Conservation (phyloP, 2,113 vertebrate genomes). For the Cinclus mexicanus region DNA sequence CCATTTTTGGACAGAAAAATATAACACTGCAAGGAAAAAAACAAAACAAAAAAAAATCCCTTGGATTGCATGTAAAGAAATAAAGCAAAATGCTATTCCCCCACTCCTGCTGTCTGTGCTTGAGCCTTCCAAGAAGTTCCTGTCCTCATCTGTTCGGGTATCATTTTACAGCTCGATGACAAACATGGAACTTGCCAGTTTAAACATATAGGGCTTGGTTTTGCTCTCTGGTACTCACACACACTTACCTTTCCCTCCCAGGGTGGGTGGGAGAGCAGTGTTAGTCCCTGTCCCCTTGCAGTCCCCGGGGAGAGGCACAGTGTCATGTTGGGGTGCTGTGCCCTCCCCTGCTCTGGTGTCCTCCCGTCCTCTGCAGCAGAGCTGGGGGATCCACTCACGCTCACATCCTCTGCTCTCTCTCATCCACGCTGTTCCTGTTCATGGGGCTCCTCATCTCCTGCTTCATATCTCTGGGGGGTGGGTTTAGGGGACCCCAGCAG, state of each 20-base stretch:
- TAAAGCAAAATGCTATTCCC: slow-evolving; percentile 61
- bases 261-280: neutral
- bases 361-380: neutral
- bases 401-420: neutral
- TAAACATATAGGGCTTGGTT: slow-evolving; percentile 39
- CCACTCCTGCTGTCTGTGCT: slow-evolving; percentile 61
- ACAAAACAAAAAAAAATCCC: neutral
- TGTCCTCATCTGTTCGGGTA: slow-evolving; percentile 62
- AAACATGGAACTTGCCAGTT: slow-evolving; percentile 62
- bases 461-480: accelerated
- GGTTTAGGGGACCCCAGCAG: neutral
- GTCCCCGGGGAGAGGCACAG: neutral
- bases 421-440: accelerated
- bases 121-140: slow-evolving; percentile 60
- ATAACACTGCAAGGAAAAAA: neutral
- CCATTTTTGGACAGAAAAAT: slow-evolving; percentile 56
- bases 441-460: neutral
- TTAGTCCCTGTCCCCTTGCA: accelerated
- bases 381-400: neutral
- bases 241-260: neutral
- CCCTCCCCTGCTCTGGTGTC: neutral
- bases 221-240: neutral
- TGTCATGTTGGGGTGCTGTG: accelerated
- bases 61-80: slow-evolving; percentile 63
- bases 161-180: slow-evolving; percentile 58